These are phyloP conservation scores for Cremastobaeus sp. DNA, from an alignment of 2,888 invertebrate species.

Conservation along the genomic window DNA sequence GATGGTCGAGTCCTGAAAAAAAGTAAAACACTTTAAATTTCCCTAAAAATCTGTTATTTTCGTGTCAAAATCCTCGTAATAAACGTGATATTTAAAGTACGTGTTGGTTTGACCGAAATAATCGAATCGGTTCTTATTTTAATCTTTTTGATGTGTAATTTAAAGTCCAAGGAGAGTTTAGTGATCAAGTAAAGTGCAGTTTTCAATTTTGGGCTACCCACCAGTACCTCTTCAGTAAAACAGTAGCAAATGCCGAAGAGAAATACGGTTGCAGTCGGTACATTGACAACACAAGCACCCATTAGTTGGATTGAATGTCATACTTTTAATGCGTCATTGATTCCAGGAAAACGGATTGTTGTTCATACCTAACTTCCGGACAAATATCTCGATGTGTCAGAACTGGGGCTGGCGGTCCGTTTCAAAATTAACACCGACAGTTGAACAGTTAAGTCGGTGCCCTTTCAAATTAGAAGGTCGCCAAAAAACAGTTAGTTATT, in stretches of 20 bases:
- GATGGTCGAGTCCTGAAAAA: too few relatives aligned
- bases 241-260: constrained; percentile 51
- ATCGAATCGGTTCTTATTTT: too few relatives aligned
- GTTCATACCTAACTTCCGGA: constrained; percentile 58
- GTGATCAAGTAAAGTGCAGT: constrained; percentile 73
- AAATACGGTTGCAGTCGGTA: constrained; percentile 57
- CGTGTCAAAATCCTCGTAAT: too few relatives aligned
- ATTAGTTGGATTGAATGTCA: constrained; percentile 74
- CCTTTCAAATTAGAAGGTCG: constrained; percentile 55
- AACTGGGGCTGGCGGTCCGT: constrained; percentile 29
- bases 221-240: constrained; percentile 47
- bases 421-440: constrained; percentile 58
- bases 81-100: too few relatives aligned
- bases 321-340: constrained; percentile 63
- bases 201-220: constrained; percentile 67
- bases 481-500: constrained; percentile 10
- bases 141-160: not conserved
- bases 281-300: constrained; percentile 66
- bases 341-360: constrained; percentile 60
- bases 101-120: too few relatives aligned
- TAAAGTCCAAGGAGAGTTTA: constrained; percentile 56
- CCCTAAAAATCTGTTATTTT: too few relatives aligned
- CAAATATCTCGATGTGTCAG: constrained; percentile 52
- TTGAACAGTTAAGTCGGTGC: constrained; percentile 50
- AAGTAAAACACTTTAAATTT: too few relatives aligned